Evolutionary conservation across 2,888 invertebrate genomes (phyloP), one percentile per base, ranked within the genome.

Genomic region (Cheilosia vernalis): DNA sequence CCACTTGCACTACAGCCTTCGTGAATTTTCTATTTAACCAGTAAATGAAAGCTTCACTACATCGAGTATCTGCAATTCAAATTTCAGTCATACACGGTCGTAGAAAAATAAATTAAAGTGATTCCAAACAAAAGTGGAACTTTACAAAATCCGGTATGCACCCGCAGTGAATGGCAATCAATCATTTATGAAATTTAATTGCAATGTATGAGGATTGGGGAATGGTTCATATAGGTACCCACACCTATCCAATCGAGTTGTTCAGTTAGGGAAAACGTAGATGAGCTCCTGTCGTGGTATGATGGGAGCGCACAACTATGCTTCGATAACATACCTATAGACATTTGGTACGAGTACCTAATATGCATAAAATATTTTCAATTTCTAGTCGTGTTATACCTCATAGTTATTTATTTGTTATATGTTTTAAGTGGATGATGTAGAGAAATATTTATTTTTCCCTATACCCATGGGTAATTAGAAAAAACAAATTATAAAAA

Each of bases 141-240:
- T 63, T 53, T 61, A 30, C 61, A 67, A 80, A 80, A 74, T 56
- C 56, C 67, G 69, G 49, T 56, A 30, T 30, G 30, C 30, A 19
- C 61, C 61, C 61, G 60, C 61, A 63, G 74, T 80, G 61, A 61
- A 67, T 55, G 55, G 74, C 74, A 61, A 80, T 80, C 80, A 80
- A 80, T 80, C 80, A 80, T 80, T 74, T 63, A 81, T 81, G 58
- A 73, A 66, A 73, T 58, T 66, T 66, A 60, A 60, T 64, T 56
- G 63, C 47, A 30, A 40, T 53, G 27, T 40, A 42, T 15, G 47
- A 60, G 21, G 21, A 49, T 60, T 51, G 21, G 17, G 30, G 30
- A 9, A 9, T 30, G 9, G 30, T 30, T 30, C 30, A 30, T 30
- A 9, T 4, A n/a, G n/a, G n/a, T 2, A 30, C 37, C 4, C 37